These are phyloP conservation scores for Perognathus longimembris DNA, from an alignment of 2,113 vertebrate species.

Conservation along the genomic window DNA sequence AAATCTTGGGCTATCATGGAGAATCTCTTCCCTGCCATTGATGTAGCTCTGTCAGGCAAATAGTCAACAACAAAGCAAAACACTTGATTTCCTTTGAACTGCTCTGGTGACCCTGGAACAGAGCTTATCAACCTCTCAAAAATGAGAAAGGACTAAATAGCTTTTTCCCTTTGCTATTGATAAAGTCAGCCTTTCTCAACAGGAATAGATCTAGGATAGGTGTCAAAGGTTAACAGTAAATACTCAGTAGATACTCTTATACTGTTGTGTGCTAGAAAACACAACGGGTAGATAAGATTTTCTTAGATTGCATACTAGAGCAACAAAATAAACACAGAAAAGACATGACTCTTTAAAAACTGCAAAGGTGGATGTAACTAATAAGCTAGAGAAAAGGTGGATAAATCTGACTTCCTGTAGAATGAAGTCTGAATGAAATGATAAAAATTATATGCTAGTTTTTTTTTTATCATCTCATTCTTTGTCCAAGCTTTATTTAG, in stretches of 20 bases:
- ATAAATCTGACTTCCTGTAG: neutral
- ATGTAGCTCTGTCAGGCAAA: conserved; percentile 72
- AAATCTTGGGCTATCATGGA: conserved; percentile 75
- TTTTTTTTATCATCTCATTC: conserved; percentile 78
- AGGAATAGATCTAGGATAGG: conserved; percentile 40
- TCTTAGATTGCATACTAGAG: neutral
- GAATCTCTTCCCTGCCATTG: conserved; percentile 76
- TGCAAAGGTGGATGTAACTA: neutral
- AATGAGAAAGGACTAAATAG: conserved; percentile 63
- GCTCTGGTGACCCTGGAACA: conserved; percentile 44
- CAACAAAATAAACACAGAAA: conserved; percentile 1
- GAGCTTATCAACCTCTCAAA: conserved; percentile 61
- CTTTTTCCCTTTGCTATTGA: conserved; percentile 23
- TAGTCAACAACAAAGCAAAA: conserved; percentile 78
- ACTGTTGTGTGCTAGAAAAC: conserved; percentile 17
- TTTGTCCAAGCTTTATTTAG: conserved; percentile 84
- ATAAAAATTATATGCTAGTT: conserved; percentile 82
- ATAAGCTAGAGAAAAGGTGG: conserved; percentile 34
- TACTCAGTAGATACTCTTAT: conserved; percentile 18
- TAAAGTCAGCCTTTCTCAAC: conserved; percentile 59
- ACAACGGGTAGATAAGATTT: conserved; percentile 26
- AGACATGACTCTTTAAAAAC: neutral
- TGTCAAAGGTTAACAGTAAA: conserved; percentile 59
- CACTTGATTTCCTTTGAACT: conserved; percentile 74
- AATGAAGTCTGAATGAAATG: conserved; percentile 34